phyloP scores from a whole-genome alignment of 2,113 vertebrate genomes.

The Sinocyclocheilus rhinocerous region DNA sequence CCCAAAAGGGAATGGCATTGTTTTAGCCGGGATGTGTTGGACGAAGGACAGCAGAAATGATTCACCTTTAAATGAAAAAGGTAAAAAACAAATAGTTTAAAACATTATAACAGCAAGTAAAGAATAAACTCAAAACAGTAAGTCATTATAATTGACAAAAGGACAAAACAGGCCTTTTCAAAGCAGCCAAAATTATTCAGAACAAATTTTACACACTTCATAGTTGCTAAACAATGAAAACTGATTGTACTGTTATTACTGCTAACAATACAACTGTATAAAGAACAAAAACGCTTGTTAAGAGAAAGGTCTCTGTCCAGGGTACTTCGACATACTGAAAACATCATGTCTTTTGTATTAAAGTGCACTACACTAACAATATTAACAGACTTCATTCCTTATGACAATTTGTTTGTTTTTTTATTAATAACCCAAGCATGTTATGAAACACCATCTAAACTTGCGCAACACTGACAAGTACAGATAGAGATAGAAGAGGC shows the following conservation, averaged over 20 bases:
- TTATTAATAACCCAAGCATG: background rate
- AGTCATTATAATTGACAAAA: no score
- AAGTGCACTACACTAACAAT: background rate
- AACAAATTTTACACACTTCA: background rate
- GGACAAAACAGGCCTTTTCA: background rate
- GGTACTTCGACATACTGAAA: background rate
- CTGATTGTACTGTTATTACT: background rate
- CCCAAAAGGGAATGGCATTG: constrained; percentile 82
- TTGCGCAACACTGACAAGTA: background rate
- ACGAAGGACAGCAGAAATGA: constrained; percentile 1
- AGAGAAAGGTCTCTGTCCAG: no score
- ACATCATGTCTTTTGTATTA: no score
- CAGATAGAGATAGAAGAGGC: background rate
- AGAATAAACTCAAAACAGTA: background rate
- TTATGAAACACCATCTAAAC: background rate
- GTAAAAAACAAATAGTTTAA: background rate
- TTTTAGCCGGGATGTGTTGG: constrained; percentile 42
- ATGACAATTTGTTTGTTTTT: background rate
- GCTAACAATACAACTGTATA: background rate
- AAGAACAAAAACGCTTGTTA: background rate
- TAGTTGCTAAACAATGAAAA: background rate
- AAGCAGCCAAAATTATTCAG: background rate
- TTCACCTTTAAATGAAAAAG: constrained; percentile 24
- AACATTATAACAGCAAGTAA: background rate
- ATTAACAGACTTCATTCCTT: background rate